phyloP scores from a whole-genome alignment of 2,888 invertebrate species.

The Griposia aprilina region DNA sequence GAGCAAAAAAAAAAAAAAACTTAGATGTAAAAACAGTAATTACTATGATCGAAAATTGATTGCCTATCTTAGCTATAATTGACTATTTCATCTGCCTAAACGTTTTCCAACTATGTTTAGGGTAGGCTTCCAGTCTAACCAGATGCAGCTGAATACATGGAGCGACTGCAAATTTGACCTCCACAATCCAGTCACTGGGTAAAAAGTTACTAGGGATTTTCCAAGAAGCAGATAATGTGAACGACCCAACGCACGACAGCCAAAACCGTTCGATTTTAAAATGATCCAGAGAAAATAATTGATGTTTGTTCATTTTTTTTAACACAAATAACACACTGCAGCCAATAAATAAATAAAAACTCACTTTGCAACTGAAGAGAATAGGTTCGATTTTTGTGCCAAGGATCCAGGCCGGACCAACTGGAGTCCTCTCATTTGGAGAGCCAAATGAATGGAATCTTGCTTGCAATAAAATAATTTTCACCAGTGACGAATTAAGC shows the following conservation, averaged over 20 bases:
- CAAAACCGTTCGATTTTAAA: background rate
- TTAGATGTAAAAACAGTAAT: background rate
- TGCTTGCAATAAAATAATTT: background rate
- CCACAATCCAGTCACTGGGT: background rate
- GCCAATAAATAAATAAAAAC: slow-evolving; percentile 27
- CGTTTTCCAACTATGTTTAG: background rate
- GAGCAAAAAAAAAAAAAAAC: background rate
- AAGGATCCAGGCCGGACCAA: slow-evolving; percentile 62
- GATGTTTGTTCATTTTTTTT: background rate
- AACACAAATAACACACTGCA: background rate
- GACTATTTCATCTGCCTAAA: background rate
- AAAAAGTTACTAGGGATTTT: background rate
- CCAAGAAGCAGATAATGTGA: background rate
- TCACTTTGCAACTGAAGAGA: slow-evolving; percentile 74
- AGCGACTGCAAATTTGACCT: too few relatives aligned
- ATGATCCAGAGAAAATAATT: too few relatives aligned
- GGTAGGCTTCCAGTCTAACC: background rate
- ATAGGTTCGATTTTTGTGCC: slow-evolving; percentile 63
- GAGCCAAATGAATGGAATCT: background rate
- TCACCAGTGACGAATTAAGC: slow-evolving; percentile 2
- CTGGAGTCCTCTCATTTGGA: slow-evolving; percentile 66
- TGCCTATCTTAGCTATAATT: background rate
- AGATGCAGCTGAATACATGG: too few relatives aligned
- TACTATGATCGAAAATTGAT: background rate
- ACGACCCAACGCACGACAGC: too few relatives aligned